A percentile compares a stretch with the other conserved stretches of the same genome.
Conservation (phyloP, 2,888 invertebrate genomes). For the Suillia variegata region DNA sequence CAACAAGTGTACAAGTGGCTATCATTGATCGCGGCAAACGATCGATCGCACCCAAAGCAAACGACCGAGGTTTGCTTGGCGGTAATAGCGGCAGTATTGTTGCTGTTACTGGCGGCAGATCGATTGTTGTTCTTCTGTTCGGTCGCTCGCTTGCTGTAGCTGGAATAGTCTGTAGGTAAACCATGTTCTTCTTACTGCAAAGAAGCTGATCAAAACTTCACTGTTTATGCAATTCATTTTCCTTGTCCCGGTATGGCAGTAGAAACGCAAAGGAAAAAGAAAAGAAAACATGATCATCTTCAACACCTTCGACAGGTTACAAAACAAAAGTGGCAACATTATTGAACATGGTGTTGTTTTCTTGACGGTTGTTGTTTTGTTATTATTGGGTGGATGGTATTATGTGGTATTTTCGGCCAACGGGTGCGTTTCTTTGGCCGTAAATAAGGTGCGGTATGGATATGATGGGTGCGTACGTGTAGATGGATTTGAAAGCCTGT, state of each 20-base stretch:
- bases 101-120: conserved; percentile 34
- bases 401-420: background rate
- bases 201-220: too few relatives aligned
- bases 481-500: too few relatives aligned
- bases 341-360: conserved; percentile 43
- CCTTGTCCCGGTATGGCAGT: conserved; percentile 28
- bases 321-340: conserved; percentile 58
- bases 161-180: background rate
- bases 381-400: conserved; percentile 23
- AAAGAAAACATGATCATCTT: conserved; percentile 59
- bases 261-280: too few relatives aligned
- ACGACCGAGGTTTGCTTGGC: background rate
- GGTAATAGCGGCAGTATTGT: conserved; percentile 22
- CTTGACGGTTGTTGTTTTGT: background rate
- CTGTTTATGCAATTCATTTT: conserved; percentile 50
- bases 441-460: conserved; percentile 4
- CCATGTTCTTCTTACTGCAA: background rate
- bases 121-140: conserved; percentile 38
- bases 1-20: conserved; percentile 59
- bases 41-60: conserved; percentile 31
- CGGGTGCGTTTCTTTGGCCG: background rate
- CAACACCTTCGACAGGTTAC: conserved; percentile 62
- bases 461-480: conserved; percentile 11
- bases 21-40: conserved; percentile 58
- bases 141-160: conserved; percentile 1